A percentile compares a stretch with the other conserved stretches of the same genome.
Conservation (phyloP, 1,140 invertebrate species). For the Cydia fagiglandana region DNA sequence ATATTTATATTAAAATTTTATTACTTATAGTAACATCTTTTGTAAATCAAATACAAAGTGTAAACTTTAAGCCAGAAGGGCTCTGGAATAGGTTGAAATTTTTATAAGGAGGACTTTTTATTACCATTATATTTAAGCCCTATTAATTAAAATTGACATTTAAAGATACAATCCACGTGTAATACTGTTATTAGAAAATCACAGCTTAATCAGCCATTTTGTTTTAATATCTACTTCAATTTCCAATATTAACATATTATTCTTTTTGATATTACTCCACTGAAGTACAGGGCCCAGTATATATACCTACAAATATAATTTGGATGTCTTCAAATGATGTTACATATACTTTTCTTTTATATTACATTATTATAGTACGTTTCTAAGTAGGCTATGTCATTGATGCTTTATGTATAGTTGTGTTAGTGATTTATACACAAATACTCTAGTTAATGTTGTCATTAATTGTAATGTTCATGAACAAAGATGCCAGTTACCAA, state of each 20-base stretch:
- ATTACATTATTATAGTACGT: neutral
- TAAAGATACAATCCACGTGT: too few species aligned
- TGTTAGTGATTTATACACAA: slow-evolving; percentile 1
- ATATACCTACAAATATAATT: too few species aligned
- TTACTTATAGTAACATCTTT: neutral
- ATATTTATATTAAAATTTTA: neutral
- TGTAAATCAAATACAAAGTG: neutral
- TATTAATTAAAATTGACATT: too few species aligned
- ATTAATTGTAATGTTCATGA: slow-evolving; percentile 18
- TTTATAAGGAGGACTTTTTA: too few species aligned
- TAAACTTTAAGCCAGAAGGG: too few species aligned
- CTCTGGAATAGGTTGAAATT: too few species aligned
- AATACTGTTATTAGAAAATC: too few species aligned
- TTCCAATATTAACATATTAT: neutral
- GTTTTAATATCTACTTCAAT: too few species aligned
- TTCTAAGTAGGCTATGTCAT: neutral
- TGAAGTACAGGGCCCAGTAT: neutral
- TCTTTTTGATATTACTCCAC: neutral
- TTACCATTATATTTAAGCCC: too few species aligned
- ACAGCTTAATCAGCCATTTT: too few species aligned
- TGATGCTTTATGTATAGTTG: slow-evolving; percentile 15
- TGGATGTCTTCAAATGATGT: neutral
- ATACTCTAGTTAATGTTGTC: slow-evolving; percentile 22
- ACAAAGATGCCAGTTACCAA: slow-evolving; percentile 23
- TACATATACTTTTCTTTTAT: neutral